Conservation (phyloP, 2,888 invertebrate genomes). For the Andrena haemorrhoa region DNA sequence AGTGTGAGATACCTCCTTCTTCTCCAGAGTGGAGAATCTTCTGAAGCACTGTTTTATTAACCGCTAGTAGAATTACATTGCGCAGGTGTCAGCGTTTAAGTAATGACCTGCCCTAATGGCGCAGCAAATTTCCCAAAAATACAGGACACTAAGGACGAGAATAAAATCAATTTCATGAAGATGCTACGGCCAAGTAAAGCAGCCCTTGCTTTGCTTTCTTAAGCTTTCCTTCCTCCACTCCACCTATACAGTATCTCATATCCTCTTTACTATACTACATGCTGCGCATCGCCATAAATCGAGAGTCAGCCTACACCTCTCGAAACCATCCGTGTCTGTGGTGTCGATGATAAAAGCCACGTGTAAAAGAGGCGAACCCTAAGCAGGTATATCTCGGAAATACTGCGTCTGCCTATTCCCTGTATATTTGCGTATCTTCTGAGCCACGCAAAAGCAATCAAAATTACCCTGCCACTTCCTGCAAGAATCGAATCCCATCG, state of each 20-base stretch:
- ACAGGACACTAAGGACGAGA: neutral
- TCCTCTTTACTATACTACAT: constrained; percentile 29
- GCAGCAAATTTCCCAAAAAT: neutral
- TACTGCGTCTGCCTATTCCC: constrained; percentile 3
- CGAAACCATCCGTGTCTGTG: constrained; percentile 30
- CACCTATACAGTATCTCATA: neutral
- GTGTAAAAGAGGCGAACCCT: neutral
- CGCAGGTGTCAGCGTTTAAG: neutral
- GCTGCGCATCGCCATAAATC: constrained; percentile 45
- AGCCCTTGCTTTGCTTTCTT: neutral
- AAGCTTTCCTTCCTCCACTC: neutral
- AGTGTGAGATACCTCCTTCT: neutral
- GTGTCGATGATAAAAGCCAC: constrained; percentile 43
- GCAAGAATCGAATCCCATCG: neutral
- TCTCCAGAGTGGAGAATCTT: neutral
- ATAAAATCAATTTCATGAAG: constrained; percentile 3
- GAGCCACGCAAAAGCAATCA: neutral
- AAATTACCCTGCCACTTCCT: neutral
- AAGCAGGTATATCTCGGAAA: constrained; percentile 21
- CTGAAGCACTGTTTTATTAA: neutral
- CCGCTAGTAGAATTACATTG: neutral
- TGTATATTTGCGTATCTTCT: neutral
- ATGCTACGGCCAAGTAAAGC: neutral
- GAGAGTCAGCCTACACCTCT: constrained; percentile 24
- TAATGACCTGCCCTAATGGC: neutral